Percentiles rank a stretch among this genome's conserved stretches.
Conservation (phyloP, 1,140 invertebrate species). For the Diachasma alloeum region DNA sequence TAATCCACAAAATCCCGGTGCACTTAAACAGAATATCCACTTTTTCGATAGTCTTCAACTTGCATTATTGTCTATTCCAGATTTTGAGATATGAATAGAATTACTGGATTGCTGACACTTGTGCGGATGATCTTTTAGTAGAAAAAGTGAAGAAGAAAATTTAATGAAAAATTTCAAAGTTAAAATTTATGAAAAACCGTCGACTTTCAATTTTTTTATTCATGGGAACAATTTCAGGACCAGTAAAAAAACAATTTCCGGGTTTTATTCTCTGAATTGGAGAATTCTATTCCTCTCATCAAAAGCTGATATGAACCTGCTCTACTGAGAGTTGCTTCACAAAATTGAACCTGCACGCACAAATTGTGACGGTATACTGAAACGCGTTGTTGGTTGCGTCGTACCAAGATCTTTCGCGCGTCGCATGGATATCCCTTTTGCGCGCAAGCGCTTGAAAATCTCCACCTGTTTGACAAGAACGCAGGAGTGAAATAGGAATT, state of each 20-base stretch:
- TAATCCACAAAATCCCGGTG: neutral
- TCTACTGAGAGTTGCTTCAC: neutral
- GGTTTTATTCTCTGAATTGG: too few relatives aligned
- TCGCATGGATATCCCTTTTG: neutral
- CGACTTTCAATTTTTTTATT: neutral
- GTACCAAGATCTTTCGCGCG: neutral
- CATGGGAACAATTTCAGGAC: neutral
- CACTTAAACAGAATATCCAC: neutral
- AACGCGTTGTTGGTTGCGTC: conserved; percentile 12
- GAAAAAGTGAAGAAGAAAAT: too few relatives aligned
- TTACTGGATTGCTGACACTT: too few relatives aligned
- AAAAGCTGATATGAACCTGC: neutral
- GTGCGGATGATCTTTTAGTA: too few relatives aligned
- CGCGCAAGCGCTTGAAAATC: conserved; percentile 7
- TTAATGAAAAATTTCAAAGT: too few relatives aligned
- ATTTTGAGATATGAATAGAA: too few relatives aligned
- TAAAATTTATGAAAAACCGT: too few relatives aligned
- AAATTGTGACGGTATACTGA: conserved; percentile 34
- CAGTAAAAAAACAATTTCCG: too few relatives aligned
- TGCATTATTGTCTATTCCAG: neutral
- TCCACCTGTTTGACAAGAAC: conserved; percentile 8
- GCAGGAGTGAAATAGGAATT: too few relatives aligned
- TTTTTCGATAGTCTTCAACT: neutral
- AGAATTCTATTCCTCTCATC: too few relatives aligned
- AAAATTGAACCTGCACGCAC: conserved; percentile 27